Evolutionary conservation across 2,113 vertebrate species (phyloP).

Genomic region (Callocephalon fimbriatum): DNA sequence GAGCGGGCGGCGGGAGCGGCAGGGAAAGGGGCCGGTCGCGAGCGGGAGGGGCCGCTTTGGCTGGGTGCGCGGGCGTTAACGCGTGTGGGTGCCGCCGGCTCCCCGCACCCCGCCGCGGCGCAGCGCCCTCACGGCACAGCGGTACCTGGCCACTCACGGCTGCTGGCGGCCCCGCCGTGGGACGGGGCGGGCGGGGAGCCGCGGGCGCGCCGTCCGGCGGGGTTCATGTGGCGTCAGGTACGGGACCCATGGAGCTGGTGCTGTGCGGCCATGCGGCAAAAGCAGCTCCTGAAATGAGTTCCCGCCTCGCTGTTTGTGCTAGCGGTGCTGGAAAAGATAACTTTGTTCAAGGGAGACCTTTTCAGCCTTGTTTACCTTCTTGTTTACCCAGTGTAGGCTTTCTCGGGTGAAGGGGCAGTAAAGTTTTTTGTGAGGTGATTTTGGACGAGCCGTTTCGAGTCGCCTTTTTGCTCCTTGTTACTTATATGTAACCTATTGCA

Average conservation of each 20-base stretch:
- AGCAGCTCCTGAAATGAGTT: neutral
- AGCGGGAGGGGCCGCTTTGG: neutral
- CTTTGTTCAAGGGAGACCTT: neutral
- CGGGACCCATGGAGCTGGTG: neutral
- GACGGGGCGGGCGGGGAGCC: neutral
- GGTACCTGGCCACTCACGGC: accelerated
- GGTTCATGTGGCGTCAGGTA: neutral
- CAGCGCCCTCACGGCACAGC: accelerated
- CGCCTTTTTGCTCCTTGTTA: neutral
- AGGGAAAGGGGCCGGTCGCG: neutral
- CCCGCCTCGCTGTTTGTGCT: accelerated
- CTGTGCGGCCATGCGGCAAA: accelerated
- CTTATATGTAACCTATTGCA: neutral
- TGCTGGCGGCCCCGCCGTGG: neutral
- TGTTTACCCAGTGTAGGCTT: neutral
- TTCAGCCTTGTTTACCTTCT: accelerated
- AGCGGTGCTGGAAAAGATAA: accelerated
- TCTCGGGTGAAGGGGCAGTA: neutral
- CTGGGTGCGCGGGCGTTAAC: neutral
- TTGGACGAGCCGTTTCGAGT: neutral
- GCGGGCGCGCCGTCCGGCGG: too few species aligned
- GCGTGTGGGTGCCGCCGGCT: neutral
- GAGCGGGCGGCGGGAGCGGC: neutral
- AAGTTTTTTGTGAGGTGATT: neutral
- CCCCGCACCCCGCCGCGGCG: neutral